These are phyloP conservation scores for Leucoraja ocellata DNA, from an alignment of 2,797 vertebrate species.

Conservation along the genomic window DNA sequence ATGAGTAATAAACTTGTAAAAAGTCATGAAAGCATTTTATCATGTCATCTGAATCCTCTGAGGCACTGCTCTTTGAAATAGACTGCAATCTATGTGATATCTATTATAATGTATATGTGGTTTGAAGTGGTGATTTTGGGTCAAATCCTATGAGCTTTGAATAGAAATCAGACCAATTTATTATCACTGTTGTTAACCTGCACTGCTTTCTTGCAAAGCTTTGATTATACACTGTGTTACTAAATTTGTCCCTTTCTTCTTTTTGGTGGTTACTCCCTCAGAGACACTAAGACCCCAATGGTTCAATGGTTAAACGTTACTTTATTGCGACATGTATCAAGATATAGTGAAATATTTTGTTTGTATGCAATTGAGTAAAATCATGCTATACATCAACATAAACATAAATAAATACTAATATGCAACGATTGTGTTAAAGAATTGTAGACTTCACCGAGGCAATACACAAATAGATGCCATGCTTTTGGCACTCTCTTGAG, in stretches of 20 bases:
- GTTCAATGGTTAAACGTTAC: too few relatives aligned
- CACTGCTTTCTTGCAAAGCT: background rate
- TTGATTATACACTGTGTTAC: background rate
- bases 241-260: background rate
- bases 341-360: too few relatives aligned
- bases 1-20: background rate
- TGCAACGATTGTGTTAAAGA: too few relatives aligned
- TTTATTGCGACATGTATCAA: too few relatives aligned
- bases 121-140: conserved; percentile 10
- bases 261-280: background rate
- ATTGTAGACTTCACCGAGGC: too few relatives aligned
- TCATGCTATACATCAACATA: too few relatives aligned
- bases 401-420: too few relatives aligned
- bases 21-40: background rate
- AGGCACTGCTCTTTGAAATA: background rate
- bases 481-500: too few relatives aligned
- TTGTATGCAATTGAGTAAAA: too few relatives aligned
- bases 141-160: background rate
- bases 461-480: too few relatives aligned
- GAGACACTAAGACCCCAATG: background rate
- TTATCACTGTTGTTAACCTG: background rate
- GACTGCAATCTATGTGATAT: background rate
- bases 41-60: background rate
- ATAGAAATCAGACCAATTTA: background rate
- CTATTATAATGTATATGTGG: background rate